A percentile compares a stretch with the other conserved stretches of the same genome.
Conservation (phyloP, 2,113 vertebrate genomes). For the Microcebus jonahi region DNA sequence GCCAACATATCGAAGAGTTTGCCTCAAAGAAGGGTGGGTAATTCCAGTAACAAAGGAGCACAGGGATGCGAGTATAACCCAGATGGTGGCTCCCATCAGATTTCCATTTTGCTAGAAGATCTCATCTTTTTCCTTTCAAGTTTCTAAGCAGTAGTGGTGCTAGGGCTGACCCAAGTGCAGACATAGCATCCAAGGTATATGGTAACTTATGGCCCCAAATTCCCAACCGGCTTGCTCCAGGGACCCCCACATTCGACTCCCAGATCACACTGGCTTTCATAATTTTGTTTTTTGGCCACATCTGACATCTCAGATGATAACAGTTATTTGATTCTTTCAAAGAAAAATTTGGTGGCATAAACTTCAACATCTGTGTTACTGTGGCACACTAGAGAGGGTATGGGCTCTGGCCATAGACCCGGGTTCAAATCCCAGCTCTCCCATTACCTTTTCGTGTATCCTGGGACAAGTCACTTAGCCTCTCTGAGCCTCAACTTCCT, state of each 20-base stretch:
- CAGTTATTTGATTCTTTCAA: neutral
- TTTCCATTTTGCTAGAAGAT: neutral
- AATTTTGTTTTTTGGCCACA: neutral
- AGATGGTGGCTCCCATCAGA: neutral
- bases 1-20: neutral
- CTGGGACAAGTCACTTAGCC: neutral
- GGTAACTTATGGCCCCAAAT: neutral
- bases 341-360: neutral
- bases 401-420: neutral
- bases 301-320: neutral
- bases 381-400: neutral
- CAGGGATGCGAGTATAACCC: neutral
- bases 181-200: neutral
- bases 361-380: neutral
- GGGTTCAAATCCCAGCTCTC: neutral
- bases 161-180: neutral
- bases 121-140: neutral
- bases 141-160: neutral
- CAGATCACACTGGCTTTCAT: neutral
- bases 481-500: neutral
- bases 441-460: neutral
- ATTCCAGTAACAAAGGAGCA: constrained; percentile 25
- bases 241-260: neutral
- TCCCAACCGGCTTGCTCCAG: neutral
- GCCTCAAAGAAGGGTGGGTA: neutral